A percentile compares a stretch with the other conserved stretches of the same genome.
These are phyloP conservation scores for Diplodus puntazzo DNA, from an alignment of 2,797 vertebrate species.

Conservation along the genomic window DNA sequence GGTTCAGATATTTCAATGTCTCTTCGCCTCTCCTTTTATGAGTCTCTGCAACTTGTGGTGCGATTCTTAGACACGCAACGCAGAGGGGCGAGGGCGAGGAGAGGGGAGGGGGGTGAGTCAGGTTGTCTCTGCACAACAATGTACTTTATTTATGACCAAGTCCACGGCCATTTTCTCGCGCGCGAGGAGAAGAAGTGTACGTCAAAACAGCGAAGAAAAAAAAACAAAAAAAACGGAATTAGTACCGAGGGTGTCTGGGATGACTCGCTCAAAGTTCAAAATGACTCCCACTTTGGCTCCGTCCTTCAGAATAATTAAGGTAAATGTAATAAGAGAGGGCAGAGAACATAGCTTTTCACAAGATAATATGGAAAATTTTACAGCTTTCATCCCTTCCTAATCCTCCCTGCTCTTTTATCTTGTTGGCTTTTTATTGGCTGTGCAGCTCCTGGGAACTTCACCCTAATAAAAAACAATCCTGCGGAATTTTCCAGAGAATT, in stretches of 20 bases:
- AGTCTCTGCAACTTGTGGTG: conserved; percentile 82
- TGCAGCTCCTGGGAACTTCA: conserved; percentile 88
- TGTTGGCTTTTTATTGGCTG: conserved; percentile 89
- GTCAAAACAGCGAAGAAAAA: conserved; percentile 58
- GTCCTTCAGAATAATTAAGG: conserved; percentile 83
- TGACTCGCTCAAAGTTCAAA: conserved; percentile 69
- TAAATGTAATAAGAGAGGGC: conserved; percentile 81
- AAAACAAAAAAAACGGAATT: conserved; percentile 52
- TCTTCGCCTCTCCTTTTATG: conserved; percentile 86
- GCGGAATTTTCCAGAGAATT: conserved; percentile 87
- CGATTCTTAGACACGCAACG: conserved; percentile 82
- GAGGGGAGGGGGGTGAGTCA: conserved; percentile 52
- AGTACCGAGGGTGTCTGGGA: conserved; percentile 39
- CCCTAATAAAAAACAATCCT: conserved; percentile 88
- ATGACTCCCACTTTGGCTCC: conserved; percentile 66
- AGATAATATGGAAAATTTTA: conserved; percentile 90
- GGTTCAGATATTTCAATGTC: conserved; percentile 87
- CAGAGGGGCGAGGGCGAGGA: conserved; percentile 32
- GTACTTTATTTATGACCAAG: conserved; percentile 66
- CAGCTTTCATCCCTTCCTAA: conserved; percentile 87
- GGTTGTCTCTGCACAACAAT: conserved; percentile 75
- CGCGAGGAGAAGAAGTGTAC: conserved; percentile 57
- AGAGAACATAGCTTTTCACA: conserved; percentile 85
- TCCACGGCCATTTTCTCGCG: conserved; percentile 43
- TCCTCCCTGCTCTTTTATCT: conserved; percentile 89